Base-by-base conservation (phyloP, 1,140 invertebrate genomes). In the Hydropsyche tenuis region DNA sequence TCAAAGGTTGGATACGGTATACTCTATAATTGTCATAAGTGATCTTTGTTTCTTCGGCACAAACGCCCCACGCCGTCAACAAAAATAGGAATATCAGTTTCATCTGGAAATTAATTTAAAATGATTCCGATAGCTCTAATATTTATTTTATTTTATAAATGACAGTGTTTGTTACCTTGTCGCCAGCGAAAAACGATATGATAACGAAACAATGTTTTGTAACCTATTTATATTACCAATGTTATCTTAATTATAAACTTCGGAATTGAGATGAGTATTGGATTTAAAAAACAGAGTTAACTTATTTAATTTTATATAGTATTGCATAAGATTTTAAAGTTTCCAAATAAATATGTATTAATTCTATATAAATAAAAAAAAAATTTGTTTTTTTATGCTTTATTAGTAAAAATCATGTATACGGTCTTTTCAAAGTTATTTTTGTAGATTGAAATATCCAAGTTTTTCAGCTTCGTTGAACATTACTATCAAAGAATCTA, bases 391-490 rank as follows among this genome's bases (percentile, higher is more conserved):
- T 45, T 45, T 7, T 45, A n/a, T 9, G n/a, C 7, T 9, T n/a
- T 45, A 45, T 45, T 89, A 90, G 0, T 89, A 87, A 22, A 87
- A n/a, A n/a, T n/a, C n/a, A n/a, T n/a, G n/a, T n/a, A n/a, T n/a
- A n/a, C 80, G 68, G 94, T 94, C 79, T 91, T 86, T 51, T 84
- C 80, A n/a, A n/a, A n/a, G n/a, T n/a, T n/a, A n/a, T 37, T 4
- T 37, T 9, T 4, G 30, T 62, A 77, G 72, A 53, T 30, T 60
- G 27, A 65, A 42, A 65, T 65, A 65, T 65, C 66, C 68, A 69
- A 27, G n/a, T 62, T 72, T 79, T 22, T 81, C 81, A 0, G 86
- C 88, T 75, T 89, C 87, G 22, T 86, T 78, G 60, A 91, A 86
- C 71, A 92, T 82, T 9, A 87, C 88, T 0, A 91, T 63, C 3